Evolutionary conservation across 1,140 invertebrate species (phyloP), one percentile per base, ranked within the genome.

Genomic region (Drosophila aff.): DNA sequence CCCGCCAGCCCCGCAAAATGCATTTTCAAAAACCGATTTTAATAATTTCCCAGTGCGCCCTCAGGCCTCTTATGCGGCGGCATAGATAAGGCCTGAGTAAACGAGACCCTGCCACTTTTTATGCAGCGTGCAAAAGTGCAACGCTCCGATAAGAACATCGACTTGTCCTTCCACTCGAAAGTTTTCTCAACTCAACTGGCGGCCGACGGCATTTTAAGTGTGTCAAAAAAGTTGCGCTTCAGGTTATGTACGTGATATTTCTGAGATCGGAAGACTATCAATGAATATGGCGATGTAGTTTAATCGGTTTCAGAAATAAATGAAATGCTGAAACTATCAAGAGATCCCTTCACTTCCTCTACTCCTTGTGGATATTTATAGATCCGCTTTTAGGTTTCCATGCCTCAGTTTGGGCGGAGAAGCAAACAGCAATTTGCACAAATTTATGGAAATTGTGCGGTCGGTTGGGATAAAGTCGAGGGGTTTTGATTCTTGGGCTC

Each of bases 371-470:
- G 53, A 38, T 50, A 43, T 58, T 23, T 23, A 28, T 50, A 38
- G 52, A 50, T 55, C 23, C 40, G n/a, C 63, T n/a, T 43, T 10
- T n/a, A 38, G 61, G 43, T 78, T 58, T 28, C 53, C 58, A 53
- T 43, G 72, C 57, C 68, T 50, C 41, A 63, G 52, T 57, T 47
- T 50, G 15, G 21, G 36, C 21, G 49, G 28, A 52, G 33, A 52
- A 31, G 31, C 28, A 52, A 31, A 52, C 60, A 50, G 36, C 71
- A 89, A 84, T 89, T 90, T 90, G 85, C 84, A 71, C 76, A 81
- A 90, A 89, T 90, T 89, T 89, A 90, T 89, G 75, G 81, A 89
- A 90, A 81, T 90, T 73, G 81, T 76, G 49, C 69, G 81, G 69
- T 69, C 73, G 71, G 66, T 52, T 11, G 62, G 67, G 65, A 69